Percentiles rank a stretch among this genome's conserved stretches.
These are phyloP conservation scores for Holocentrus rufus DNA, from an alignment of 2,797 vertebrate genomes.

Conservation along the genomic window DNA sequence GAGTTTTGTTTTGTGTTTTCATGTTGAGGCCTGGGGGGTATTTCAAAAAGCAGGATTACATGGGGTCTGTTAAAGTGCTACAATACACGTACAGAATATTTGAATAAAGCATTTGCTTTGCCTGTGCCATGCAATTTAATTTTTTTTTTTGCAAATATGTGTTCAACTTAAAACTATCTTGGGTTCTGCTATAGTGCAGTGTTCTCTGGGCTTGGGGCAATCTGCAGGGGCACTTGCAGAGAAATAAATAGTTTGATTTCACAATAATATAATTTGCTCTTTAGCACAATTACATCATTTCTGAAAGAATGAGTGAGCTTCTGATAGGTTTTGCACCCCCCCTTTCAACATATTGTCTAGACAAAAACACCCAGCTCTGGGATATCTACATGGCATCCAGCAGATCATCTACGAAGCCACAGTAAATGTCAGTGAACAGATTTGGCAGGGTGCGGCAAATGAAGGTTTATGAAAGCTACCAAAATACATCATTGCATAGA, in stretches of 20 bases:
- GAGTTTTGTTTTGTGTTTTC: no score
- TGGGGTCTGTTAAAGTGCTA: no score
- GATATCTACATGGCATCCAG: neutral
- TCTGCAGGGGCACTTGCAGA: neutral
- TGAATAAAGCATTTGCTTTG: no score
- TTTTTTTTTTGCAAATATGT: no score
- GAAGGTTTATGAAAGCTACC: neutral
- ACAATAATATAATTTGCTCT: constrained; percentile 11
- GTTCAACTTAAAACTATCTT: no score
- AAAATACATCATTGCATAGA: neutral
- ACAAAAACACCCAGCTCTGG: neutral
- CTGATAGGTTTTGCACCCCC: neutral
- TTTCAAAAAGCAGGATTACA: no score
- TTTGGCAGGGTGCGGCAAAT: neutral
- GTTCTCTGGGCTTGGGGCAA: neutral
- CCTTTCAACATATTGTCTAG: constrained; percentile 15
- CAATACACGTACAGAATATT: no score
- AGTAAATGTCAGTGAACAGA: neutral
- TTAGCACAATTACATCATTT: constrained; percentile 24
- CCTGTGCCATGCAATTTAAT: no score
- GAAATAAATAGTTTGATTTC: neutral
- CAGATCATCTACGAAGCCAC: neutral
- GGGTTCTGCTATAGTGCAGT: no score
- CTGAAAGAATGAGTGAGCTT: neutral
- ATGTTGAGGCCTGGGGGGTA: no score